Evolutionary conservation across 2,797 vertebrate genomes (phyloP), one percentile per base, ranked within the genome.

Genomic region (Cyprinella venusta): DNA sequence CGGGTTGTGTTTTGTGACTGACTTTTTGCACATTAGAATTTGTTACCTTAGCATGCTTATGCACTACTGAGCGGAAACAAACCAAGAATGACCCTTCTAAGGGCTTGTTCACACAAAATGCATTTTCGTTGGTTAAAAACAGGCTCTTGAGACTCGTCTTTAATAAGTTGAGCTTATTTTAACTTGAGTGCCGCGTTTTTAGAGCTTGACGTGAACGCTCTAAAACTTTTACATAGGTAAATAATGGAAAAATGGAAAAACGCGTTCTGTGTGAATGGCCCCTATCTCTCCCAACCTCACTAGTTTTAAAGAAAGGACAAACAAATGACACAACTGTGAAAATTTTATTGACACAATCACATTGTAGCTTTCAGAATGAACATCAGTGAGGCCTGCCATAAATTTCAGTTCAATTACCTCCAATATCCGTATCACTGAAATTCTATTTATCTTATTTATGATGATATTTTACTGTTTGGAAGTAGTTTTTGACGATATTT

Each of bases 11-110:
- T 45, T 36, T 59, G 33, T 10, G 12, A 7, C 52, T 30, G 36
- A 33, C 13, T 80, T 80, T 79, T 81, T 81, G 56, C 54, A 71
- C 69, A 75, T 38, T 70, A 48, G 52, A 54, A 45, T 40, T 54
- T 19, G 6, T 40, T 52, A 26, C n/a, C 1, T 30, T 74, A 24
- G 21, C 33, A 54, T 3, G 8, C n/a, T 36, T 48, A 71, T 63
- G 26, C 68, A 71, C 24, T 80, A 71, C 79, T 61, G 40, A 71
- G 24, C 13, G 30, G 6, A 76, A 76, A 76, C 80, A 68, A 68
- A 82, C 80, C 71, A 82, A 76, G 80, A 36, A 76, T 76, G 80
- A 82, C 71, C 48, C 69, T n/a, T 64, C 21, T 19, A 33, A 74
- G 45, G 45, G 5, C 13, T 48, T 5, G 45, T 48, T 48, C 15